Evolutionary conservation across 1,140 invertebrate species (phyloP), one percentile per base, ranked within the genome.

Genomic region (Venustaconcha ellipsiformis): DNA sequence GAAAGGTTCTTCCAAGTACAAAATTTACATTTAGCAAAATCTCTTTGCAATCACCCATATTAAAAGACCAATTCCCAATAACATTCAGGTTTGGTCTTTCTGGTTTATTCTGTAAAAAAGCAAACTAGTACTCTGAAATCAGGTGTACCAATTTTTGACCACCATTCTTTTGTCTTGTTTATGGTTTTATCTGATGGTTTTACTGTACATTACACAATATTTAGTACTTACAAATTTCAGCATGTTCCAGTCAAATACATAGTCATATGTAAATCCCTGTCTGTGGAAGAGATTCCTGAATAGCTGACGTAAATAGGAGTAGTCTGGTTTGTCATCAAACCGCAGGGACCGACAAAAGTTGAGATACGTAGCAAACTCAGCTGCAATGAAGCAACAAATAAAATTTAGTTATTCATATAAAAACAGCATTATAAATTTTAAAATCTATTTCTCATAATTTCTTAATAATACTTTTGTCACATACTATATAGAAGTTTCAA

Each of bases 241-340:
- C 87, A 92, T 89, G 83, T 93, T 93, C 92, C 92, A 93, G 78
- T 93, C 92, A 86, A 93, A 93, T 18, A 93, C 91, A 86, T 93
- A 93, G 84, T 93, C 92, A 83, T 93, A 92, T 56, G 91, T 91
- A 82, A 92, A 93, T 65, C 92, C 92, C 83, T 92, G 91, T 65
- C 91, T 84, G 80, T 92, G 92, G 84, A 93, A 93, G 26, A 93
- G 85, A 74, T 92, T 92, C 15, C 92, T 86, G 83, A 93, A 92
- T 60, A 93, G 83, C 81, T 92, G 91, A 70, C 92, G 84, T 62
- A 93, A 84, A 82, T 93, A 92, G 30, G 90, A 90, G 83, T 93
- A 93, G 80, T 93, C 93, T 48, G 92, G 92, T 81, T 92, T 91
- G 81, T 93, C 92, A 79, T 93, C 93, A 88, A 93, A 93, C 67